Base-by-base conservation (phyloP, 2,113 vertebrate genomes). In the Ondatra zibethicus region DNA sequence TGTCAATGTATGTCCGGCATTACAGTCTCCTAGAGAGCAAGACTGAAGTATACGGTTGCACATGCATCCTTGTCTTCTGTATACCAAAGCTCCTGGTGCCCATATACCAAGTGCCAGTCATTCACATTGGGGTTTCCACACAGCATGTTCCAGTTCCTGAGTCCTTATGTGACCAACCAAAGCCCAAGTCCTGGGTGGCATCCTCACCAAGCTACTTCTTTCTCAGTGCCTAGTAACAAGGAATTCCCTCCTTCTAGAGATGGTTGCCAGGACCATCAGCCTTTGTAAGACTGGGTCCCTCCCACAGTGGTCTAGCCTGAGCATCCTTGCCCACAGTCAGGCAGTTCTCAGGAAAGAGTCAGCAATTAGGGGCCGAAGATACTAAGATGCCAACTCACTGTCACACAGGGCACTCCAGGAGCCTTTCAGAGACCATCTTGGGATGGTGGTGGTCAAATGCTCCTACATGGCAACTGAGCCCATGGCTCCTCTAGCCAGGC, bases 151-250 rank as follows among this genome's bases (percentile, higher is more conserved):
- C 1, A 7, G 52, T 63, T 39, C 77, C 97, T 9, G 47, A 88
- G 45, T n/a, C 17, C 27, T 2, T 0, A 42, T 0, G 0, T 3
- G 45, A 70, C 63, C 88, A 80, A 72, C 23, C 8, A n/a, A 55
- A 42, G 33, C 19, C 36, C 3, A 33, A 77, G 29, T 23, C 11
- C 88, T 16, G 3, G 61, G 61, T 6, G 12, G 91, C n/a, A 52
- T 7, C 70, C 70, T 82, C 9, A 2, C 21, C 10, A 39, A 0
- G 0, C 63, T 6, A 9, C 29, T 39, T 82, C 47, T 63, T n/a
- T 55, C 93, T 85, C 1, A 0, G 78, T 31, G 2, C 17, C n/a
- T 29, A 23, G 27, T 27, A 65, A 21, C 0, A 2, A 47, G 52
- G 39, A 66, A 36, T 14, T 25, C 42, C 1, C 61, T 42, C 6